Conservation (phyloP, 2,797 vertebrate genomes). For the Sternarchorhynchus goeldii region DNA sequence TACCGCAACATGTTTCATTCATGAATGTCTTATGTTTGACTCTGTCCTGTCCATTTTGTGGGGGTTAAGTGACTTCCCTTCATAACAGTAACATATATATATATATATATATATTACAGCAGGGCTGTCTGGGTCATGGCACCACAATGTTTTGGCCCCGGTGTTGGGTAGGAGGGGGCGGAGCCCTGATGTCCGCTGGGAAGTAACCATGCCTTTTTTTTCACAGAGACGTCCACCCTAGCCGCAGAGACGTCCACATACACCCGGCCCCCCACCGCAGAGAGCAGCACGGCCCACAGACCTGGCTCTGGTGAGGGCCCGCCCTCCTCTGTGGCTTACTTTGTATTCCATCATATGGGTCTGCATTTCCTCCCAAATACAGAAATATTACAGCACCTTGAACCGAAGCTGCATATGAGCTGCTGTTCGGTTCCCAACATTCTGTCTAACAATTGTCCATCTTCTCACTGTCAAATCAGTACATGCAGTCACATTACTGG, state of each 20-base stretch:
- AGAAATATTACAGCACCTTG: background rate
- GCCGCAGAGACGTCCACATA: conserved; percentile 39
- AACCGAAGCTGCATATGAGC: background rate
- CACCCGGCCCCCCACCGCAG: conserved; percentile 62
- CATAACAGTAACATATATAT: no score
- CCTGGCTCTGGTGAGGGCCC: conserved; percentile 68
- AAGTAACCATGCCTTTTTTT: conserved; percentile 27
- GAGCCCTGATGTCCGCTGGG: no score
- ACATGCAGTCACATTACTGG: background rate
- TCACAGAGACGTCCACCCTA: conserved; percentile 71
- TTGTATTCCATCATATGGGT: background rate
- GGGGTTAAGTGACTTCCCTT: no score
- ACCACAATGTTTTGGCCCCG: no score
- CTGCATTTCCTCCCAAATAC: background rate
- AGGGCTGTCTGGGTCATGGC: no score
- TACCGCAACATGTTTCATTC: background rate
- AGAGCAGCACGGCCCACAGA: conserved; percentile 84
- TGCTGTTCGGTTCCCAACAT: background rate
- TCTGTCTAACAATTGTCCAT: background rate
- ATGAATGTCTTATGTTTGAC: no score
- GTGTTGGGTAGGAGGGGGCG: no score
- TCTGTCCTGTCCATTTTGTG: no score
- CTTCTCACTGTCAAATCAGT: no score
- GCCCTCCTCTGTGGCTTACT: background rate
- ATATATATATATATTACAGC: no score